Evolutionary conservation across 2,888 invertebrate genomes (phyloP).

Genomic region (Spilarctia lutea): DNA sequence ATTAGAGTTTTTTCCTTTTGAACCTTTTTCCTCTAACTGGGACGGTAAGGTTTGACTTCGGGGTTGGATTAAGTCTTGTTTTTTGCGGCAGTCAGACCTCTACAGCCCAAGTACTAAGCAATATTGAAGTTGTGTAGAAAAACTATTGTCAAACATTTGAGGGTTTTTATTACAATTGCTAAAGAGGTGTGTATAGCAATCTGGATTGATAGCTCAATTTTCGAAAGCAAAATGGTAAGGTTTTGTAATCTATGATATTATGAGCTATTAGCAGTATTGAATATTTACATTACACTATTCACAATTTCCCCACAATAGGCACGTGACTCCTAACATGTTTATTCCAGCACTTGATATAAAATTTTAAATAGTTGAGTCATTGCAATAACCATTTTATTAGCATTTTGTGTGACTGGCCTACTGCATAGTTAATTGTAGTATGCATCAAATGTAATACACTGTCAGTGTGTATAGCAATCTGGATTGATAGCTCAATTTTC

Average conservation of each 20-base stretch:
- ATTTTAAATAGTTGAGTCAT: background rate
- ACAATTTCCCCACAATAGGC: background rate
- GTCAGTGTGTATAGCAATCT: background rate
- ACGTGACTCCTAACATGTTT: background rate
- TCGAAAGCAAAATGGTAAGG: background rate
- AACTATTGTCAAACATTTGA: too few relatives aligned
- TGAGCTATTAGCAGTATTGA: background rate
- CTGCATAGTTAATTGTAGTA: background rate
- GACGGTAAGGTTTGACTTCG: too few relatives aligned
- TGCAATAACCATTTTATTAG: background rate
- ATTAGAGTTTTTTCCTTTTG: too few relatives aligned
- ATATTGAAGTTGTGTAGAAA: too few relatives aligned
- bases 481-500: too few relatives aligned
- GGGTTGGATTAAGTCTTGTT: too few relatives aligned
- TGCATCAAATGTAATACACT: background rate
- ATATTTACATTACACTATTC: background rate
- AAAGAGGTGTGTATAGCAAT: too few relatives aligned
- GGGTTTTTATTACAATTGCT: too few relatives aligned
- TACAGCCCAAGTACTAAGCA: too few relatives aligned
- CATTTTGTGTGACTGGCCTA: background rate
- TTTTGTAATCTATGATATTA: background rate
- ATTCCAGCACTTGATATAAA: constrained; percentile 6
- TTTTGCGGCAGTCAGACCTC: background rate
- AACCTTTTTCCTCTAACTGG: too few relatives aligned
- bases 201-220: too few relatives aligned